phyloP scores from a whole-genome alignment of 2,888 invertebrate species.

The Parnassius apollo region DNA sequence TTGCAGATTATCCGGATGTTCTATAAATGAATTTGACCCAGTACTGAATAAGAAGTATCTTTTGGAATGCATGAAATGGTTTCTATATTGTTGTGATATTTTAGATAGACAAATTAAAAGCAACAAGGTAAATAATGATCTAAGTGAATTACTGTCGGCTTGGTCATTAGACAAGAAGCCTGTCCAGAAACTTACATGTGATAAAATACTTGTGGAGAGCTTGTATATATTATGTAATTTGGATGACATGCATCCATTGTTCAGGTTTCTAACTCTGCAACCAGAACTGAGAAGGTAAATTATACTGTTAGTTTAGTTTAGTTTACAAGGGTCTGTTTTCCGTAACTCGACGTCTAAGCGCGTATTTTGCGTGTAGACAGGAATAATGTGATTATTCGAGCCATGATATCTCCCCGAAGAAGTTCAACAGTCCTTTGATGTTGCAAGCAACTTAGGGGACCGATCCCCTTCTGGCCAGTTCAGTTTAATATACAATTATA shows the following conservation, averaged over 20 bases:
- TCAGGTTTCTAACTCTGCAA: conserved; percentile 72
- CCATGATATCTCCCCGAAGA: too few relatives aligned
- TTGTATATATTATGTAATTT: conserved; percentile 85
- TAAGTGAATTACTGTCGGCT: conserved; percentile 34
- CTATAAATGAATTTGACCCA: conserved; percentile 82
- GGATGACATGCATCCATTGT: conserved; percentile 79
- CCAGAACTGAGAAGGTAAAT: conserved; percentile 68
- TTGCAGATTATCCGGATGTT: conserved; percentile 82
- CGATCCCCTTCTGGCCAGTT: too few relatives aligned
- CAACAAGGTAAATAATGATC: conserved; percentile 30
- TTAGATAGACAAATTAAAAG: conserved; percentile 39
- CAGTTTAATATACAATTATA: too few relatives aligned
- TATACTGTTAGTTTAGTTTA: too few relatives aligned
- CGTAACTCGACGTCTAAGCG: too few relatives aligned
- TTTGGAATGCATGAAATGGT: conserved; percentile 86
- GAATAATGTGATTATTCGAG: too few relatives aligned
- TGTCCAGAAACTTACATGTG: conserved; percentile 39
- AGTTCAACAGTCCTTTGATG: too few relatives aligned
- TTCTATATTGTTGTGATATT: conserved; percentile 81
- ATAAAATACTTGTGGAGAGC: conserved; percentile 82
- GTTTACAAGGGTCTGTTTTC: too few relatives aligned
- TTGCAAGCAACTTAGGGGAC: too few relatives aligned
- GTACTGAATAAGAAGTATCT: conserved; percentile 86
- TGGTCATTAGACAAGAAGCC: conserved; percentile 31
- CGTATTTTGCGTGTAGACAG: too few relatives aligned